phyloP scores from a whole-genome alignment of 2,797 vertebrate genomes.

The Crenichthys baileyi region DNA sequence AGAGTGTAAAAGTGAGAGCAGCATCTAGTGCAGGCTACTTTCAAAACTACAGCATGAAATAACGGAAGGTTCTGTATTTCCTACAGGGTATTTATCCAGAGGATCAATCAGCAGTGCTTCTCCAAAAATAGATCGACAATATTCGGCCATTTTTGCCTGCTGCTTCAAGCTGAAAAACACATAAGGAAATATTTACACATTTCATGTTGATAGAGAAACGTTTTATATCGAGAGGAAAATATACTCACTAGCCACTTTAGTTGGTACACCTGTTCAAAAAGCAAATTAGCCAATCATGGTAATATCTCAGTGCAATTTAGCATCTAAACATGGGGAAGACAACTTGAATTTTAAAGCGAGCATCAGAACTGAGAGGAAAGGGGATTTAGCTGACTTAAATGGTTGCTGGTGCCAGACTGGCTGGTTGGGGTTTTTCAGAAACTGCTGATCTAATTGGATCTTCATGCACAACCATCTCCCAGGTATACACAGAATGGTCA shows the following conservation, averaged over 20 bases:
- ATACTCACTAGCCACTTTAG: neutral
- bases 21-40: neutral
- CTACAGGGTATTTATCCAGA: slow-evolving; percentile 95
- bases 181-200: slow-evolving; percentile 11
- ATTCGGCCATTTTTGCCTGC: slow-evolving; percentile 99
- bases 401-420: no score
- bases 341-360: neutral
- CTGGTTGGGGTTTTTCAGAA: no score
- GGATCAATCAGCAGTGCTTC: slow-evolving; percentile 93
- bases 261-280: neutral
- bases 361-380: neutral
- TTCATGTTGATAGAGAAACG: neutral
- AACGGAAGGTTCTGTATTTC: slow-evolving; percentile 17
- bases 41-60: neutral
- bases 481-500: no score
- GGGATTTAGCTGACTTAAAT: neutral
- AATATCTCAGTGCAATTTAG: neutral
- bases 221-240: no score
- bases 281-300: neutral
- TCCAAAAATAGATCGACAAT: slow-evolving; percentile 96
- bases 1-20: slow-evolving; percentile 7
- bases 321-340: neutral
- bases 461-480: no score
- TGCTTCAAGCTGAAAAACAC: slow-evolving; percentile 85
- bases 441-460: no score